Percentiles rank a stretch among this genome's conserved stretches.
Evolutionary conservation across 2,888 invertebrate species (phyloP).

Genomic region (Coelinius sp.): DNA sequence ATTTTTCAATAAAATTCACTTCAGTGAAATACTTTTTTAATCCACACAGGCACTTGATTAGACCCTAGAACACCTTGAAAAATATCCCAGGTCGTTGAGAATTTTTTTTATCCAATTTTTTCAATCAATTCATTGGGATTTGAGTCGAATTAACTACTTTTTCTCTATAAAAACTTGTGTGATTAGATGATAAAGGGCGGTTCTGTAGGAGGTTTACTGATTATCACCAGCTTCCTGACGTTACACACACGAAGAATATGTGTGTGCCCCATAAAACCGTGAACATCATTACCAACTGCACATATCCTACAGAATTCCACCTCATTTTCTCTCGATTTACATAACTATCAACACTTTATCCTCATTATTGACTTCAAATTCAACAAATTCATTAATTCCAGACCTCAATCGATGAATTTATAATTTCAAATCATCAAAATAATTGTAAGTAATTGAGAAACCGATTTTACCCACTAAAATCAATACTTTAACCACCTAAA

Average conservation of each 20-base stretch:
- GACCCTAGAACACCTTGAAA: background rate
- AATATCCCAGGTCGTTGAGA: background rate
- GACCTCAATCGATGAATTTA: background rate
- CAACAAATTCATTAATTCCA: background rate
- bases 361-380: background rate
- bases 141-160: background rate
- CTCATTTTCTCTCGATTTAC: background rate
- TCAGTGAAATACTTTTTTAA: background rate
- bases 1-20: background rate
- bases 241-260: background rate
- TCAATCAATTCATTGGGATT: background rate
- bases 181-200: constrained; percentile 6
- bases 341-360: background rate
- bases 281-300: background rate
- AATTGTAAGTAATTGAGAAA: background rate
- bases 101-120: background rate
- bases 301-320: background rate
- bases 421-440: too few relatives aligned
- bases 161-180: background rate
- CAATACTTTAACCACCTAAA: too few relatives aligned
- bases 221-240: background rate
- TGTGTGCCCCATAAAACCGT: too few relatives aligned
- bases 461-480: background rate
- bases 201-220: constrained; percentile 1
- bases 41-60: constrained; percentile 1